Conservation (phyloP, 2,797 vertebrate genomes). For the Crocodylus rhombifer region DNA sequence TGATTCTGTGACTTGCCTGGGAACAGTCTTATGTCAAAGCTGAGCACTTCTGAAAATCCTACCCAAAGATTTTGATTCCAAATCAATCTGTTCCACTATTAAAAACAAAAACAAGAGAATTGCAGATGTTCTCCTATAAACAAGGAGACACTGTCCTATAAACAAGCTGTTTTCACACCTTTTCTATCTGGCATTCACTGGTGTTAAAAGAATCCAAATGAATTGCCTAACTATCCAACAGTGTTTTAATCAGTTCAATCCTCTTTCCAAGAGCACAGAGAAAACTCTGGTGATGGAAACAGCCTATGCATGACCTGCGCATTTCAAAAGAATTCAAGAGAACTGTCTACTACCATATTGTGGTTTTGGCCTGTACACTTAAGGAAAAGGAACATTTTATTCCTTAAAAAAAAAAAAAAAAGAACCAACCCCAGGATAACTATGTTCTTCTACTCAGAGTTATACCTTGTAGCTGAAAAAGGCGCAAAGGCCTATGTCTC, state of each 20-base stretch:
- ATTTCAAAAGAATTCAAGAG: constrained; percentile 18
- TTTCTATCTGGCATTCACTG: constrained; percentile 23
- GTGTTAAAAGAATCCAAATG: constrained; percentile 23
- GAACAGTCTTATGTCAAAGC: constrained; percentile 49
- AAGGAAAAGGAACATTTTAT: background rate
- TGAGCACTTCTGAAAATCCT: constrained; percentile 36
- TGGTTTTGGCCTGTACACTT: background rate
- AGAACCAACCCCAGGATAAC: background rate
- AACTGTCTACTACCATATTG: background rate
- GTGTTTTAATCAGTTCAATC: constrained; percentile 16
- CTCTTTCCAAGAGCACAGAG: constrained; percentile 16
- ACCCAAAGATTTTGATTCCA: background rate
- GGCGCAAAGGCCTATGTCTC: too few relatives aligned
- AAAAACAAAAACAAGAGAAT: constrained; percentile 44
- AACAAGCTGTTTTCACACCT: constrained; percentile 6
- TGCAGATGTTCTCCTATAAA: background rate
- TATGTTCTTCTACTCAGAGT: background rate
- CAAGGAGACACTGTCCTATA: constrained; percentile 4
- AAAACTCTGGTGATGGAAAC: background rate
- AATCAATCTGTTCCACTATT: background rate
- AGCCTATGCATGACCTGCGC: background rate
- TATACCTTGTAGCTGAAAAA: too few relatives aligned
- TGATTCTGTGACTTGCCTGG: background rate
- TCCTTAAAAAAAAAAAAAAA: background rate
- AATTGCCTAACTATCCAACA: constrained; percentile 33